These are phyloP conservation scores for Crambe crambe DNA, from an alignment of 37 sponge, comb jelly and placozoan genomes.

Conservation along the genomic window DNA sequence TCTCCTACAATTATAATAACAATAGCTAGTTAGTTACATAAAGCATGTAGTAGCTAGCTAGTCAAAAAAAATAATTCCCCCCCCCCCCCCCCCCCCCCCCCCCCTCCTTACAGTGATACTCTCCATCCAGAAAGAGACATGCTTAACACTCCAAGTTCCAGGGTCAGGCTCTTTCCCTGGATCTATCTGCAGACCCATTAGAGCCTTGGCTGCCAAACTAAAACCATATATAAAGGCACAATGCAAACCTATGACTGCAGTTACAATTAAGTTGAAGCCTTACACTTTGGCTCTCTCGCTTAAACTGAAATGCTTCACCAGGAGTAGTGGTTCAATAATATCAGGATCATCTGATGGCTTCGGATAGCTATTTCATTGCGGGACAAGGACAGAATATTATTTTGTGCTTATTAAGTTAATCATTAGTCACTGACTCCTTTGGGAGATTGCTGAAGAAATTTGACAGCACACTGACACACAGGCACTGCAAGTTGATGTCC, in stretches of 20 bases:
- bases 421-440: background rate
- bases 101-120: constrained; percentile 36
- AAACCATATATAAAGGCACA: background rate
- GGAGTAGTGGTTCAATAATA: constrained; percentile 38
- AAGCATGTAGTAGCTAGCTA: no score
- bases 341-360: constrained; percentile 12
- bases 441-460: constrained; percentile 9
- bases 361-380: background rate
- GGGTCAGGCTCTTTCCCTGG: constrained; percentile 31
- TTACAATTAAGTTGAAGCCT: background rate
- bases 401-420: background rate
- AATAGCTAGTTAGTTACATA: background rate
- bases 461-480: constrained; percentile 20
- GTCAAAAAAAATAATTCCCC: no score
- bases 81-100: background rate
- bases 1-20: constrained; percentile 17
- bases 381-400: background rate
- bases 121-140: constrained; percentile 73
- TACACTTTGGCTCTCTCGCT: constrained; percentile 23
- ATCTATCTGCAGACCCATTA: constrained; percentile 11
- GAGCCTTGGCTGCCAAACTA: constrained; percentile 39
- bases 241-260: background rate
- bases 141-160: constrained; percentile 40
- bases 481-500: constrained; percentile 10
- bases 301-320: constrained; percentile 49